Percentiles rank a stretch among this genome's conserved stretches.
These are phyloP conservation scores for Enteromius afrohamiltoni DNA, from an alignment of 2,797 vertebrate species.

Conservation along the genomic window DNA sequence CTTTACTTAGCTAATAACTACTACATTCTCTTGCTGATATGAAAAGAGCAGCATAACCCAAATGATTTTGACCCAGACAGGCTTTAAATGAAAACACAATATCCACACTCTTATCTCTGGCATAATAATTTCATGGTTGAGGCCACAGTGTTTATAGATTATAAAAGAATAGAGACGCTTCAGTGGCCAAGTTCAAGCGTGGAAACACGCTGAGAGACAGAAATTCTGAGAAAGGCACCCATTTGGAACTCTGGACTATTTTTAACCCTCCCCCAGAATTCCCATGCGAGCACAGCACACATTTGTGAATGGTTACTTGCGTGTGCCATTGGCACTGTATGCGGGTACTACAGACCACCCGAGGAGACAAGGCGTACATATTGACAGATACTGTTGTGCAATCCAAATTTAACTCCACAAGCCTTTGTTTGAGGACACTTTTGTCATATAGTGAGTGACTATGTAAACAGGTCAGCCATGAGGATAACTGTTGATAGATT, in stretches of 20 bases:
- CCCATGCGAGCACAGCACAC: conserved; percentile 17
- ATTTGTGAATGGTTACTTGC: conserved; percentile 42
- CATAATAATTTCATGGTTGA: conserved; percentile 37
- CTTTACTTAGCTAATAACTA: neutral
- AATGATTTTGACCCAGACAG: conserved; percentile 23
- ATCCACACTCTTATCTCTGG: conserved; percentile 36
- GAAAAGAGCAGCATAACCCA: conserved; percentile 25
- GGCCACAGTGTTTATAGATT: conserved; percentile 29
- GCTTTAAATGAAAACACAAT: conserved; percentile 35
- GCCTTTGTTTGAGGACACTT: conserved; percentile 15
- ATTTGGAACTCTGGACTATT: conserved; percentile 35
- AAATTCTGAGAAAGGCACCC: conserved; percentile 32
- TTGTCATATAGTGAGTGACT: conserved; percentile 35
- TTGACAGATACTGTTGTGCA: conserved; percentile 24
- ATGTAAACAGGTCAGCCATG: conserved; percentile 41
- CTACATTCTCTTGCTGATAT: neutral
- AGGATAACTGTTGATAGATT: conserved; percentile 21
- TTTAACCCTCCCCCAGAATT: conserved; percentile 29
- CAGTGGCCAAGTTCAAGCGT: conserved; percentile 7
- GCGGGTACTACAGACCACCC: conserved; percentile 49
- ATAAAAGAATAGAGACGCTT: conserved; percentile 19
- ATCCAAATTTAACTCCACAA: conserved; percentile 18
- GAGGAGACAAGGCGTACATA: conserved; percentile 41
- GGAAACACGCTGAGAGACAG: conserved; percentile 1
- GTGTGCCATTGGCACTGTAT: conserved; percentile 24